Percentiles rank a stretch among this genome's conserved stretches.
phyloP scores from a whole-genome alignment of 2,113 vertebrate genomes.

The Catharus bicknelli region DNA sequence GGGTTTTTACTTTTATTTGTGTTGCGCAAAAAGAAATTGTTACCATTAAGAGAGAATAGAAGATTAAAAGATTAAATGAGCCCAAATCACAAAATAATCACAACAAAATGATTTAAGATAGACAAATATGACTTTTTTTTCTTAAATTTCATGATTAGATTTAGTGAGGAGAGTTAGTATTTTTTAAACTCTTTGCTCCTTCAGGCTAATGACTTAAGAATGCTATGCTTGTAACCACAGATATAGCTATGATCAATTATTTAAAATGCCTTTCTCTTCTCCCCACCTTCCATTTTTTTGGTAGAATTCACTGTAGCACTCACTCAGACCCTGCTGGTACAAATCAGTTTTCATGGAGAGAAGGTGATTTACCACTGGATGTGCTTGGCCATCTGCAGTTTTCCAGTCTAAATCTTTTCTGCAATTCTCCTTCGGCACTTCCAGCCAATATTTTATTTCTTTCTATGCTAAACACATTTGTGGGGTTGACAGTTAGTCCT shows the following conservation, averaged over 20 bases:
- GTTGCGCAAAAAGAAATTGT: not conserved
- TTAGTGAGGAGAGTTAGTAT: not conserved
- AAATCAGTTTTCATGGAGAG: constrained; percentile 54
- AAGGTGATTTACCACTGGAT: constrained; percentile 27
- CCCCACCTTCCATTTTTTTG: not conserved
- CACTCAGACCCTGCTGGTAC: constrained; percentile 49
- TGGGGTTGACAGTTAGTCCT: not conserved
- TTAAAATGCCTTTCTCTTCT: constrained; percentile 1
- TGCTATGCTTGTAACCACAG: constrained; percentile 16
- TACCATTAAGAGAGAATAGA: not conserved
- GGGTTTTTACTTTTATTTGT: not conserved
- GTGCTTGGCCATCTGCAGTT: constrained; percentile 38
- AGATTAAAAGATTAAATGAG: not conserved
- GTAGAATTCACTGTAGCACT: constrained; percentile 29
- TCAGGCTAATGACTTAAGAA: constrained; percentile 50
- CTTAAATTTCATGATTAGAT: not conserved
- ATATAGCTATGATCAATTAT: constrained; percentile 39
- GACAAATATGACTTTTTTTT: not conserved
- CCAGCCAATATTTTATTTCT: constrained; percentile 54
- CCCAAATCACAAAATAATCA: not conserved
- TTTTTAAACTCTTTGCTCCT: constrained; percentile 34
- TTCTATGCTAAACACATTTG: not conserved
- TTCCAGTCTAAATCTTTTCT: constrained; percentile 38
- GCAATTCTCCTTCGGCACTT: not conserved
- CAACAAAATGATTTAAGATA: not conserved